A percentile compares a stretch with the other conserved stretches of the same genome.
phyloP scores from a whole-genome alignment of 1,140 invertebrate species.

The Tetranychus cinnabarinus region DNA sequence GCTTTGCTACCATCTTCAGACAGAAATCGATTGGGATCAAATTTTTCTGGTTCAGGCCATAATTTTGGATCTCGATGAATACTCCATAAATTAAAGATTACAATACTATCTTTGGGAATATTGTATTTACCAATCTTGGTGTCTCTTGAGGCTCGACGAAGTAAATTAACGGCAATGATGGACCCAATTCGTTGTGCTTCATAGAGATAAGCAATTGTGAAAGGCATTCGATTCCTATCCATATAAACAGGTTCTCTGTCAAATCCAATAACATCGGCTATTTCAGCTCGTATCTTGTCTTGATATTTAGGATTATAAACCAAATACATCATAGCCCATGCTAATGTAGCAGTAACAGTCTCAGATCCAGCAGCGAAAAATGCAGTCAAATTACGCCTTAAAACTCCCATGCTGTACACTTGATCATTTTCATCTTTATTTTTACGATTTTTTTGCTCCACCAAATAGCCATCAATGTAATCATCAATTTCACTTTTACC shows the following conservation, averaged over 20 bases:
- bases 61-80: conserved; percentile 36
- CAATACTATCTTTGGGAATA: conserved; percentile 17
- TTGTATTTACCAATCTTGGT: background rate
- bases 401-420: conserved; percentile 1
- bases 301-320: conserved; percentile 20
- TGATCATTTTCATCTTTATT: background rate
- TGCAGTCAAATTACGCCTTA: conserved; percentile 10
- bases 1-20: conserved; percentile 15
- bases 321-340: conserved; percentile 18
- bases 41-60: conserved; percentile 42
- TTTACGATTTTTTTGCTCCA: conserved; percentile 29
- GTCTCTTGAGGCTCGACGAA: background rate
- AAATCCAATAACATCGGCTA: conserved; percentile 14
- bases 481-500: conserved; percentile 30
- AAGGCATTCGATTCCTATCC: conserved; percentile 12
- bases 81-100: conserved; percentile 39
- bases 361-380: conserved; percentile 19
- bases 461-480: conserved; percentile 60
- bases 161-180: conserved; percentile 11
- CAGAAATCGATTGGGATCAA: conserved; percentile 38
- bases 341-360: conserved; percentile 18
- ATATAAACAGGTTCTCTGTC: conserved; percentile 9
- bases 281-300: conserved; percentile 16
- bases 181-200: conserved; percentile 14
- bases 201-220: conserved; percentile 14